Evolutionary conservation across 2,113 vertebrate species (phyloP), one percentile per base, ranked within the genome.

Genomic region (Protomyctophum bolini): DNA sequence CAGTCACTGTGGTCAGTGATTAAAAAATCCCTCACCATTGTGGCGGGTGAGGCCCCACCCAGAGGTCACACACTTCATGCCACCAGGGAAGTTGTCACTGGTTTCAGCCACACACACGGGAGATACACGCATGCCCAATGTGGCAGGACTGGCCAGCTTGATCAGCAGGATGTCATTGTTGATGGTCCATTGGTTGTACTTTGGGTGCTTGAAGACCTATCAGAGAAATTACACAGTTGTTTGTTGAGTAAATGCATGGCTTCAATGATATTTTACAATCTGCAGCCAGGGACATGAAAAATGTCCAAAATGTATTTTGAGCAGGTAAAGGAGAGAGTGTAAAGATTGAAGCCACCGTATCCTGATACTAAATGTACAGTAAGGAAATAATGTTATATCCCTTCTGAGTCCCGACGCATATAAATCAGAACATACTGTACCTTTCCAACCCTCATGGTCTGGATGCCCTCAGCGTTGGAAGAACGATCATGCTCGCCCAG

Each of bases 41-140:
- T 87, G n/a, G 14, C 81, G 86, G 68, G 93, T 94, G 84, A 91
- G 88, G 5, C 95, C 95, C 95, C 95, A 96, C 83, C 95, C 95
- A 0, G 85, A 90, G 71, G 94, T 96, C 79, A 91, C 86, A 0
- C 96, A 96, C 78, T 0, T 78, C 70, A 87, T 66, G 61, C 93
- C 93, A 0, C 88, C 90, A 0, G 88, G 59, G 82, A 93, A 95
- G 83, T 86, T 73, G 3, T 93, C 94, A 0, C 1, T 1, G 3
- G 82, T 72, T 14, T 73, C 54, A 0, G 94, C 93, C 48, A 95
- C 62, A 12, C 96, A 96, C 77, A 96, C 92, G 0, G 94, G 90
- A 0, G 94, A 94, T 50, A 95, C 90, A 0, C 76, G 86, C 1
- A 66, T 0, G 10, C 58, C 80, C 15, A 94, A 12, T 49, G 21